Percentiles rank a stretch among this genome's conserved stretches.
These are phyloP conservation scores for Apteryx mantelli DNA, from an alignment of 2,113 vertebrate genomes.

Conservation along the genomic window DNA sequence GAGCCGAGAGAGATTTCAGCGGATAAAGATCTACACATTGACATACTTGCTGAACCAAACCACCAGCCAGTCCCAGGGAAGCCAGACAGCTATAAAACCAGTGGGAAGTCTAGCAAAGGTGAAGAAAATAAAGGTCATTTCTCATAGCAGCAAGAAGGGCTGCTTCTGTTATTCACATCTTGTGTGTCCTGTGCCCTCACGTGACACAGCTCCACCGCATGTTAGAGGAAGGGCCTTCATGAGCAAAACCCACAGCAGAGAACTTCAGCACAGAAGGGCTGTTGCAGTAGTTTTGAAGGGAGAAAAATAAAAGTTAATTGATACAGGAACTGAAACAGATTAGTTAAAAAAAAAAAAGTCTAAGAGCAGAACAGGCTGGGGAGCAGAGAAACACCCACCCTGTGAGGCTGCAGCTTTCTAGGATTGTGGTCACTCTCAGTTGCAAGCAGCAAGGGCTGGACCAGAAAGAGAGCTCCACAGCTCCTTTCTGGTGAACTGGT, in stretches of 20 bases:
- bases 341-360: not conserved
- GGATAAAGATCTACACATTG: not conserved
- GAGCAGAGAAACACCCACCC: not conserved
- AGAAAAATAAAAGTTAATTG: not conserved
- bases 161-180: not conserved
- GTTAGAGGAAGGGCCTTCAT: not conserved
- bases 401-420: not conserved
- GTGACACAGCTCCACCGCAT: not conserved
- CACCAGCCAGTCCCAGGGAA: not conserved
- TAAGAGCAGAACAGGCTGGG: not conserved
- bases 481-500: not conserved
- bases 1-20: accelerated
- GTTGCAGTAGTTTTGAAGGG: accelerated
- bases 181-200: accelerated
- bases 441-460: not conserved
- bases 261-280: not conserved
- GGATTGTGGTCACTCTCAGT: accelerated
- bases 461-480: accelerated
- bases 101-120: not conserved
- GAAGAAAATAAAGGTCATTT: not conserved
- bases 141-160: not conserved
- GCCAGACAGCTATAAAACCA: not conserved
- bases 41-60: not conserved
- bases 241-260: not conserved
- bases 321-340: not conserved